Evolutionary conservation across 2,888 invertebrate species (phyloP).

Genomic region (Drosophila rubida): DNA sequence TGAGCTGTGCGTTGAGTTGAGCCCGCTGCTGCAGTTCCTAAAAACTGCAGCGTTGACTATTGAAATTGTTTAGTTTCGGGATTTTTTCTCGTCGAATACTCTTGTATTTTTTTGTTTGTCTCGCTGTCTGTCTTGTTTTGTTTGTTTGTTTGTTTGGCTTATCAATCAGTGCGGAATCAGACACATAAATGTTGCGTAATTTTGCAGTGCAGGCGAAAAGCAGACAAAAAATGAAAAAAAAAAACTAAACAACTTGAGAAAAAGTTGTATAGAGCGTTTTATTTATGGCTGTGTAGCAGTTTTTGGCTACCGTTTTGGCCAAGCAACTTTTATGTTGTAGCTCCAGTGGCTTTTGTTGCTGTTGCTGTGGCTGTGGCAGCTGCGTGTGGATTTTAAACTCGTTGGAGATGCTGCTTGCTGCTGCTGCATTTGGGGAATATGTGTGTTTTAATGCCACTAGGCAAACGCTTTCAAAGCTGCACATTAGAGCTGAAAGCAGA

Average conservation of each 20-base stretch:
- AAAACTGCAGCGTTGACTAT: conserved; percentile 25
- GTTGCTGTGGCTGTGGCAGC: conserved; percentile 37
- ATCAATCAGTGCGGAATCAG: conserved; percentile 70
- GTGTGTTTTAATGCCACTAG: conserved; percentile 60
- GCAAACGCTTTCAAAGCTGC: conserved; percentile 42
- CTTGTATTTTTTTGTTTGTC: conserved; percentile 10
- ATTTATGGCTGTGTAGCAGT: conserved; percentile 59
- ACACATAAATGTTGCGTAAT: conserved; percentile 61
- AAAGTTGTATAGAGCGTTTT: conserved; percentile 53
- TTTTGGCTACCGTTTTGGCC: conserved; percentile 62
- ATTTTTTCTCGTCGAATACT: conserved; percentile 16
- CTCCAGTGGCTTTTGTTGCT: conserved; percentile 41
- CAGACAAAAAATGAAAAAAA: not conserved
- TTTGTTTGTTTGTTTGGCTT: conserved; percentile 57
- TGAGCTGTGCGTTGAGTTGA: conserved; percentile 50
- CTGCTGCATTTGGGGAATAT: conserved; percentile 35
- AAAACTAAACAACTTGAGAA: conserved; percentile 23
- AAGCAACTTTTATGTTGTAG: conserved; percentile 50
- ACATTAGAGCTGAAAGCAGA: conserved; percentile 13
- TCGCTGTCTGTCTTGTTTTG: conserved; percentile 10
- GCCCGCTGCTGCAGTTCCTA: conserved; percentile 31
- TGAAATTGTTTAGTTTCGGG: conserved; percentile 17
- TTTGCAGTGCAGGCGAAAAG: conserved; percentile 50
- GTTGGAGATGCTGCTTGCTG: conserved; percentile 57
- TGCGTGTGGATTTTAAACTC: conserved; percentile 54